Base-by-base conservation (phyloP, 1,140 invertebrate genomes). In the Helicoverpa armigera region DNA sequence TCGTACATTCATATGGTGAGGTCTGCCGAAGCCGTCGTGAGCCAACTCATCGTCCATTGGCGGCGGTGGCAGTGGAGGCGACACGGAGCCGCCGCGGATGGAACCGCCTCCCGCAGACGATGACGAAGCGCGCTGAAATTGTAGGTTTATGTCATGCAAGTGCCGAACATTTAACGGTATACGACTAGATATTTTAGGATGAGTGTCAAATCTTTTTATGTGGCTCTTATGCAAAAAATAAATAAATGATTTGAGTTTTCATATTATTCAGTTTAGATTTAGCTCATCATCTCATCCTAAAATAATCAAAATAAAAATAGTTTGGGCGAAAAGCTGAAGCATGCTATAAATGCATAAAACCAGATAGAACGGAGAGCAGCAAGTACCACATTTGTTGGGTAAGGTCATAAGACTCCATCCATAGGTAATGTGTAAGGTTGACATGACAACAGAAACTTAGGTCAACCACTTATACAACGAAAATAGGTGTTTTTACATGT, bases 61-160 rank as follows among this genome's bases (percentile, higher is more conserved):
- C 29, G 98, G 98, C 10, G 98, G 98, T 29, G 98, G 98, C 86
- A 98, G 95, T 11, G 98, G 98, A 18, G 98, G 98, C 83, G 97
- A 96, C 89, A 96, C 96, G 60, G 96, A 96, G 53, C 97, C 95
- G n/a, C 94, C 94, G 60, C 94, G 91, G 43, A 81, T 83, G 0
- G 91, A 90, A 2, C 88, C 89, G 9, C 86, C 91, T 11, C 86
- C 89, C 10, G 84, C 87, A 11, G 87, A 92, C 16, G 91, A 91
- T 50, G 92, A 90, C 11, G 93, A 94, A 72, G 90, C 91, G 50
- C 94, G 93, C 93, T 94, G 81, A 16, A 72, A 75, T 77, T 18
- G 43, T 18, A 16, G 35, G 16, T 18, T 35, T 7, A 35, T 5
- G 35, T 35, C 56, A 60, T 50, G 14, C 16, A 18, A 50, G n/a